Base-by-base conservation (phyloP, 2,797 vertebrate genomes). In the Cynopterus sphinx region DNA sequence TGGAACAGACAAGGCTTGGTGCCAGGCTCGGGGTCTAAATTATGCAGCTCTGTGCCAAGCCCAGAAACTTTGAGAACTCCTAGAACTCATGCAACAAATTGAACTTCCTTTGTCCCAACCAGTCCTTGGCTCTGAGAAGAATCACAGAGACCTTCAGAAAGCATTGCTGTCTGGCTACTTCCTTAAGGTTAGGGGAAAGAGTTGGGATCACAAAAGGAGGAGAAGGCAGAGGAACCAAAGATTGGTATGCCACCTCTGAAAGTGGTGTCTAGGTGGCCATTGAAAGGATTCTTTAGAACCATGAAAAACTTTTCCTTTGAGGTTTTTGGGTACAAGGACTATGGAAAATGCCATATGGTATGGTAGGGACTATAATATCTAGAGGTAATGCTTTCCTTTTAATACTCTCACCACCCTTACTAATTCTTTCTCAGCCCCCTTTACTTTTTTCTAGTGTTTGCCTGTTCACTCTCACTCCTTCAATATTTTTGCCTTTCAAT, bases 111-210 rank as follows among this genome's bases (percentile, higher is more conserved):
- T 99, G 57, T 99, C 99, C 0, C 99, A 98, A 0, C 99, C 99
- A 0, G 99, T 99, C 57, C 99, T 99, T 1, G 99, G 99, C 92
- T 99, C 98, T 0, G 99, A 99, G 22, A 98, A 99, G 98, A 99
- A 99, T 91, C 96, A 98, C 96, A 99, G 98, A 4, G 99, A 99
- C 73, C 98, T 99, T 97, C 99, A 99, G 97, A 98, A 99, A 28
- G 99, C 99, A 0, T 99, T 99, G 97, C 98, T 99, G 97, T 99
- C 99, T 0, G 99, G 99, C 31, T 99, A 99, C 98, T 99, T 99
- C 98, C 99, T 99, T 89, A 99, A 99, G 98, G 99, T 99, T 91
- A 84, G 96, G 41, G 55, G 87, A 68, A 89, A 67, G 46, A 46
- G 6, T 41, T 63, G 61, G 53, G 51, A 51, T 59, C 33, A 10